phyloP scores from a whole-genome alignment of 2,113 vertebrate species.

The Thryonomys swinderianus region DNA sequence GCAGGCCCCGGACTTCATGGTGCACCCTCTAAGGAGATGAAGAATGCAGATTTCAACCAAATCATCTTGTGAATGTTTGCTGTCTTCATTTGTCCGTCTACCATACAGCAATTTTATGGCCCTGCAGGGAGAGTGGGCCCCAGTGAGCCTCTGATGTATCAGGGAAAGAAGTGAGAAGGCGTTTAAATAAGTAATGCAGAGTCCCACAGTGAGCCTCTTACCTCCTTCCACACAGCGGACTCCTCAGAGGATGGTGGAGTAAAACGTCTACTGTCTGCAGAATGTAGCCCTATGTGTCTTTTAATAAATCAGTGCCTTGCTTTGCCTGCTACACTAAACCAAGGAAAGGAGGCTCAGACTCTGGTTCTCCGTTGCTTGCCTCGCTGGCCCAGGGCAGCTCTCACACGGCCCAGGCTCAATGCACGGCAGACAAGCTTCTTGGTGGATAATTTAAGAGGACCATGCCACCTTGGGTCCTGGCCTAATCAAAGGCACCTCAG shows the following conservation, averaged over 20 bases:
- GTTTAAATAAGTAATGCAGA: not conserved
- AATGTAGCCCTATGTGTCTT: not conserved
- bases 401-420: not conserved
- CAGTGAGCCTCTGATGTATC: rapidly evolving
- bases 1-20: rapidly evolving
- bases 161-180: not conserved
- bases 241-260: not conserved
- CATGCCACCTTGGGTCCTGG: constrained; percentile 53
- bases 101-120: not conserved
- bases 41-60: not conserved
- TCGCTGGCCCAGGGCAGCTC: not conserved
- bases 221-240: rapidly evolving
- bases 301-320: not conserved
- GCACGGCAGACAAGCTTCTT: not conserved
- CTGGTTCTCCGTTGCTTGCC: not conserved
- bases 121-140: not conserved
- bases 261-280: not conserved
- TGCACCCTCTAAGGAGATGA: not conserved
- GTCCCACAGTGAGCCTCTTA: not conserved
- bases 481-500: constrained; percentile 66
- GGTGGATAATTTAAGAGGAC: constrained; percentile 60
- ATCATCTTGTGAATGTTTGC: no score
- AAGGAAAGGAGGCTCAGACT: not conserved
- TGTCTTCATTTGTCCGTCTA: not conserved
- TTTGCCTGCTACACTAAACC: constrained; percentile 11